Evolutionary conservation across 2,888 invertebrate genomes (phyloP).

Genomic region (Prosapia bicincta): DNA sequence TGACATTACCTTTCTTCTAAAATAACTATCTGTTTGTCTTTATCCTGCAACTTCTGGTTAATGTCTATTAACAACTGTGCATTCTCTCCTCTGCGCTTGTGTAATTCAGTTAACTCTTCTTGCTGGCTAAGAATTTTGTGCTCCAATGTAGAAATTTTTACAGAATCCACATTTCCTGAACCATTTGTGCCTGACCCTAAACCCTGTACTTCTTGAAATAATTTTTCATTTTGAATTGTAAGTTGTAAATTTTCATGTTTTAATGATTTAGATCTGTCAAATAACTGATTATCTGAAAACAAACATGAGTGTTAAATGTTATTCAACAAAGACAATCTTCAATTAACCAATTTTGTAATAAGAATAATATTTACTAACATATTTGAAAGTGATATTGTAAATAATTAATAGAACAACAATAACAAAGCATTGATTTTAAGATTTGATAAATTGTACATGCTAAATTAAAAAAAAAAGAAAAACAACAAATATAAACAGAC

Average conservation of each 20-base stretch:
- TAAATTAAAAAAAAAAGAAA: too few species aligned
- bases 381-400: too few species aligned
- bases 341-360: too few species aligned
- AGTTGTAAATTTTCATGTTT: constrained; percentile 81
- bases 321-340: too few species aligned
- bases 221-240: constrained; percentile 79
- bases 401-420: too few species aligned
- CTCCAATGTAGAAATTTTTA: constrained; percentile 70
- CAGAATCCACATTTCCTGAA: constrained; percentile 46
- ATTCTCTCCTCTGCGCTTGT: constrained; percentile 86
- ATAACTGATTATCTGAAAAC: constrained; percentile 76
- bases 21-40: constrained; percentile 64
- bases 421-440: too few species aligned
- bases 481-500: too few species aligned
- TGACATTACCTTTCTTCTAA: background rate
- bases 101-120: constrained; percentile 89
- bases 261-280: constrained; percentile 77
- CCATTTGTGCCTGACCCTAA: constrained; percentile 43
- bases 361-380: too few species aligned
- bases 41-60: constrained; percentile 79
- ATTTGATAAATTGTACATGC: too few species aligned
- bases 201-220: constrained; percentile 56
- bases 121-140: constrained; percentile 83
- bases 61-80: constrained; percentile 90
- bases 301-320: too few species aligned